phyloP scores from a whole-genome alignment of 2,888 invertebrate species.

The Stenotaenia linearis region DNA sequence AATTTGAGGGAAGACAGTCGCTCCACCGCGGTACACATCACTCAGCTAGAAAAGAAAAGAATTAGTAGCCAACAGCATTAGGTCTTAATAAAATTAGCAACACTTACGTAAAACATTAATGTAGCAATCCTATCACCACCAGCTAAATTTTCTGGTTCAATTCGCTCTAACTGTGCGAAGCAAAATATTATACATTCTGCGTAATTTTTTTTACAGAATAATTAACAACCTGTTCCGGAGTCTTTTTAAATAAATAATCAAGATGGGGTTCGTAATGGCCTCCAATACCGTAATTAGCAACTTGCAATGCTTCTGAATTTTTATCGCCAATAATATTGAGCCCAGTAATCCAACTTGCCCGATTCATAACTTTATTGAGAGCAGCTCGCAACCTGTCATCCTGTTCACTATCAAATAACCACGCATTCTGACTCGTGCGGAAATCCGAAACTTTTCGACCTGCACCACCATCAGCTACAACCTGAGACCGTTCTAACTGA shows the following conservation, averaged over 20 bases:
- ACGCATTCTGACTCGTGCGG: slow-evolving; percentile 46
- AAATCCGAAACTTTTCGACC: slow-evolving; percentile 42
- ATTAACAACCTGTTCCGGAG: slow-evolving; percentile 37
- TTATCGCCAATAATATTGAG: slow-evolving; percentile 40
- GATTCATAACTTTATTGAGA: slow-evolving; percentile 39
- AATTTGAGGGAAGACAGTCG: slow-evolving; percentile 43
- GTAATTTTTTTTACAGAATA: too few species aligned
- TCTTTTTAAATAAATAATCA: slow-evolving; percentile 41
- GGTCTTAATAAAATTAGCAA: not conserved
- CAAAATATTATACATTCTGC: too few species aligned
- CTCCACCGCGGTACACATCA: slow-evolving; percentile 42
- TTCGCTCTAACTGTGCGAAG: not conserved
- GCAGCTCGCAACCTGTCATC: slow-evolving; percentile 38
- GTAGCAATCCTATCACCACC: slow-evolving; percentile 40
- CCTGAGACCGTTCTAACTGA: slow-evolving; percentile 33
- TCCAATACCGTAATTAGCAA: slow-evolving; percentile 51
- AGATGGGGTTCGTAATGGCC: slow-evolving; percentile 52
- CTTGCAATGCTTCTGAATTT: slow-evolving; percentile 44
- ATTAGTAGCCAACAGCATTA: not conserved
- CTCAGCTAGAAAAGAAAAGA: slow-evolving; percentile 36
- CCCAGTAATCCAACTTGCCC: slow-evolving; percentile 43
- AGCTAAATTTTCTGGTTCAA: not conserved
- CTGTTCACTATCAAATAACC: slow-evolving; percentile 42
- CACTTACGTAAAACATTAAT: slow-evolving; percentile 43
- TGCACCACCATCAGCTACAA: slow-evolving; percentile 41